Evolutionary conservation across 1,140 invertebrate species (phyloP).

Genomic region (Paraescarpia echinospica): DNA sequence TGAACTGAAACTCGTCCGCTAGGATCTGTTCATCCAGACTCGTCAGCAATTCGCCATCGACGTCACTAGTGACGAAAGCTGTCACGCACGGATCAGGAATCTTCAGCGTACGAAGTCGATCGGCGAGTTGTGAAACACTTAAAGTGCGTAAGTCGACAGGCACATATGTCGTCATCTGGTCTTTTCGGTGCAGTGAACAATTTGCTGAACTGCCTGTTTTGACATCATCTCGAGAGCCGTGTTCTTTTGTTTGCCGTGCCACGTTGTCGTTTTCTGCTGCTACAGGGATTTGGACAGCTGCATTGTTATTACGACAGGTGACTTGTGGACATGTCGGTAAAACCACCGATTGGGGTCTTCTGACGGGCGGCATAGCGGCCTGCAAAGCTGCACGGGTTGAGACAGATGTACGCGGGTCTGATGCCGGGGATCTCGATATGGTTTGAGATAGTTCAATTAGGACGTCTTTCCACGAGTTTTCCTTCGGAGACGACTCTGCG

Average conservation of each 20-base stretch:
- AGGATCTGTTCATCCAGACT: conserved; percentile 16
- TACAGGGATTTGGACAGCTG: too few species aligned
- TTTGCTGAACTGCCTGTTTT: neutral
- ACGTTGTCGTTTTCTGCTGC: too few species aligned
- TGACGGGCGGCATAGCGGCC: too few species aligned
- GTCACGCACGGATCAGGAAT: conserved; percentile 3
- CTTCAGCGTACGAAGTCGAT: conserved; percentile 15
- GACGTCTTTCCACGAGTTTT: too few species aligned
- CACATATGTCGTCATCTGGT: neutral
- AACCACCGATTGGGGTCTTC: too few species aligned
- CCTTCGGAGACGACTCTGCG: neutral
- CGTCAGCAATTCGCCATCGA: conserved; percentile 15
- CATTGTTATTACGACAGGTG: too few species aligned
- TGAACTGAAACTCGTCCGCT: neutral
- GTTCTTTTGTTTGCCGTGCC: neutral
- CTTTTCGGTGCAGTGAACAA: neutral
- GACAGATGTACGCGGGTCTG: too few species aligned
- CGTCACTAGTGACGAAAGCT: neutral
- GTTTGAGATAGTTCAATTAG: too few species aligned
- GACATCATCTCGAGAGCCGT: neutral
- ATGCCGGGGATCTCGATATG: too few species aligned
- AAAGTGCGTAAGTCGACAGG: neutral
- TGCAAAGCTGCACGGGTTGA: too few species aligned
- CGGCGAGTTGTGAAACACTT: neutral
- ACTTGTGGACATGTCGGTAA: too few species aligned